Evolutionary conservation across 2,113 vertebrate genomes (phyloP).

Genomic region (Neotoma lepida): DNA sequence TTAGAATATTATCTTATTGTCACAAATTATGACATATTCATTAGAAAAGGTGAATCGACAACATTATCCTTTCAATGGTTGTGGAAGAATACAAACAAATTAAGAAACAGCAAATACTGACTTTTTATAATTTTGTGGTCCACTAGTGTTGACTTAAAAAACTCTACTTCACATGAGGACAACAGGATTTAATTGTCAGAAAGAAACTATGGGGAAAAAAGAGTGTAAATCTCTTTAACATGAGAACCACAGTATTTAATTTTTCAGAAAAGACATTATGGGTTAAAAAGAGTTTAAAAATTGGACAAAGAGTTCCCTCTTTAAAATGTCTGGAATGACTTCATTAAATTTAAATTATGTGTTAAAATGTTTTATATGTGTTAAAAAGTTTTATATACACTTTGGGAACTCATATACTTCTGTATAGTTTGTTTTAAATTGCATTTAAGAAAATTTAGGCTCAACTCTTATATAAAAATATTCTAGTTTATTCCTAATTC

Average conservation of each 20-base stretch:
- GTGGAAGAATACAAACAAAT: background rate
- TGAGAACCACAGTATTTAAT: background rate
- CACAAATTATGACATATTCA: background rate
- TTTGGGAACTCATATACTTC: background rate
- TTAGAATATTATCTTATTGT: background rate
- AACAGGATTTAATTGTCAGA: background rate
- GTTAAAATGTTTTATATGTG: conserved; percentile 1
- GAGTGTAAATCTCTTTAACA: background rate
- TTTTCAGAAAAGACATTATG: background rate
- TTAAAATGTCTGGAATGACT: background rate
- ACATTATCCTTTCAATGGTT: background rate
- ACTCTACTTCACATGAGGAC: background rate
- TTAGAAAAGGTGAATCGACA: background rate
- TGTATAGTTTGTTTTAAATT: background rate
- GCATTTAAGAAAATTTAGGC: background rate
- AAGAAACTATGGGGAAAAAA: background rate
- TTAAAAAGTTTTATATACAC: too few relatives aligned
- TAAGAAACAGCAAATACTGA: background rate
- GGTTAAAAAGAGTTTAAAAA: conserved; percentile 3
- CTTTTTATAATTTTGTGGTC: background rate
- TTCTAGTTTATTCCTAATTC: background rate
- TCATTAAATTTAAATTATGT: background rate
- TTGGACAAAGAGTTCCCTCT: background rate
- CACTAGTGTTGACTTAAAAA: background rate
- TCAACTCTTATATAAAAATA: too few relatives aligned